phyloP scores from a whole-genome alignment of 2,888 invertebrate genomes.

The Eurytoma adleriae region DNA sequence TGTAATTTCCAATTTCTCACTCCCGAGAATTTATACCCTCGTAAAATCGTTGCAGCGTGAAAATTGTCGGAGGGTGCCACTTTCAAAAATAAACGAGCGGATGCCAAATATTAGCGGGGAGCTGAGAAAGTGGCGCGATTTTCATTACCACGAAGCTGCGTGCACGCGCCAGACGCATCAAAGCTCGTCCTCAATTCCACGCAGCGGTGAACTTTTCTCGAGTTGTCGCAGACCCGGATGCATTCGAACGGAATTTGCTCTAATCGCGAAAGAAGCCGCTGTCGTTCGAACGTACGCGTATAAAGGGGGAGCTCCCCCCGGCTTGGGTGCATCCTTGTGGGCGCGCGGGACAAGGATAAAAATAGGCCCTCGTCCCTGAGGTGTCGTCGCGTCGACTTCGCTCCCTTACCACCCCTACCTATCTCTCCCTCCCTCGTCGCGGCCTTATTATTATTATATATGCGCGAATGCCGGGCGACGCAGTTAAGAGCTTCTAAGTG shows the following conservation, averaged over 20 bases:
- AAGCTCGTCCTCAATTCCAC: background rate
- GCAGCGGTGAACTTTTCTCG: slow-evolving; percentile 29
- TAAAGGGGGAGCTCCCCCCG: background rate
- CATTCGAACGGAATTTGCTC: slow-evolving; percentile 8
- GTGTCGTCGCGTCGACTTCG: background rate
- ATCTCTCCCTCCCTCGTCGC: background rate
- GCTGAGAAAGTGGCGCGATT: slow-evolving; percentile 21
- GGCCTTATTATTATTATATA: slow-evolving; percentile 47
- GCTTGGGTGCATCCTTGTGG: background rate
- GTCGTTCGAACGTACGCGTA: too few species aligned
- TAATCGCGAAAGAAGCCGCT: slow-evolving; percentile 5
- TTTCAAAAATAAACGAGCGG: too few species aligned
- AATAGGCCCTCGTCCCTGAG: slow-evolving; percentile 44
- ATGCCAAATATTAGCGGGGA: too few species aligned
- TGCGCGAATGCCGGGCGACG: slow-evolving; percentile 37
- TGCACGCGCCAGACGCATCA: background rate
- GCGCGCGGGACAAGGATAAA: slow-evolving; percentile 36
- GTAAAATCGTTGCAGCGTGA: too few species aligned
- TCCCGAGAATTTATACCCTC: too few species aligned
- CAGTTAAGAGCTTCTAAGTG: slow-evolving; percentile 50
- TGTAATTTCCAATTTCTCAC: too few species aligned
- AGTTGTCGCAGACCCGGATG: slow-evolving; percentile 4
- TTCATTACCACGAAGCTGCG: slow-evolving; percentile 6
- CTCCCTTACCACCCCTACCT: background rate
- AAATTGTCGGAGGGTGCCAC: too few species aligned